phyloP scores from a whole-genome alignment of 37 sponge, comb jelly and placozoan genomes.

The Axinella damicornis region DNA sequence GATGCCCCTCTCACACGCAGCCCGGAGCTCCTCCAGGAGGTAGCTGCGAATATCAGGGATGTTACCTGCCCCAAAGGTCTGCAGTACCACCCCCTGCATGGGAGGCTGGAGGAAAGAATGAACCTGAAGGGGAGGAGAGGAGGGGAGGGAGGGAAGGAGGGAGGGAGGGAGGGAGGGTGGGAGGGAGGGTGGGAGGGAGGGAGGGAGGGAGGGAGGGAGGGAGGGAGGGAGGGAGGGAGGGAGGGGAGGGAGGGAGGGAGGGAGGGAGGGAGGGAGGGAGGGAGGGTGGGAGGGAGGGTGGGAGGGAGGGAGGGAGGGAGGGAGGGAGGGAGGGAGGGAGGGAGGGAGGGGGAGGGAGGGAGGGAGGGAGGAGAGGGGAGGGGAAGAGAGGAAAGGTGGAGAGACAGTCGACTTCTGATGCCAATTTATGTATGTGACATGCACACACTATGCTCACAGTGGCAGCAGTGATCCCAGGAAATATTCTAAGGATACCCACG shows the following conservation, averaged over 20 bases:
- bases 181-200: no score
- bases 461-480: slow-evolving; percentile 92
- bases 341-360: slow-evolving; percentile 89
- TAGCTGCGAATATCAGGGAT: slow-evolving; percentile 60
- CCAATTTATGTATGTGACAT: no score
- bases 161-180: no score
- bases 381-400: no score
- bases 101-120: slow-evolving; percentile 91
- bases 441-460: slow-evolving; percentile 69
- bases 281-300: no score
- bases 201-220: no score
- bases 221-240: no score
- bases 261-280: no score
- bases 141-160: no score
- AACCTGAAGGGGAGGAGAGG: slow-evolving; percentile 44
- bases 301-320: slow-evolving; percentile 77
- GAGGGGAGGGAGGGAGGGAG: no score
- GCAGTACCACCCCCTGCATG: slow-evolving; percentile 90
- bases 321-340: slow-evolving; percentile 63
- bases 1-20: slow-evolving; percentile 82
- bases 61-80: slow-evolving; percentile 95
- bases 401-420: no score
- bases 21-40: slow-evolving; percentile 72
- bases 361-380: slow-evolving; percentile 36
- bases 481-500: slow-evolving; percentile 91